Conservation (phyloP, 2,797 vertebrate species). For the Limnodromus scolopaceus region DNA sequence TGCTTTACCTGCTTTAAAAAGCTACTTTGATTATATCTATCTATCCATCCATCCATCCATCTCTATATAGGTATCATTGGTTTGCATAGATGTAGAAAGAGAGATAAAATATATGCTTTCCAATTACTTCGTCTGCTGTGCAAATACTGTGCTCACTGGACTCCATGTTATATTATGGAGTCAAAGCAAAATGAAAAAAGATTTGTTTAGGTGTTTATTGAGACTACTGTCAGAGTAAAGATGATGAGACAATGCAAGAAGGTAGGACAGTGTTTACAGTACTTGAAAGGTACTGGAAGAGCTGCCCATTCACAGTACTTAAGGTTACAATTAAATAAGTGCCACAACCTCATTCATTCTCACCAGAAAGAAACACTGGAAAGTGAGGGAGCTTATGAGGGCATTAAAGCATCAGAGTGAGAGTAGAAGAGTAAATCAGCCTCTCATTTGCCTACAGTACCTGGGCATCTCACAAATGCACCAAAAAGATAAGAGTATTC, state of each 20-base stretch:
- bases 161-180: neutral
- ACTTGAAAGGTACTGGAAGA: neutral
- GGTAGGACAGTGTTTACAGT: neutral
- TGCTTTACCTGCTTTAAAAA: neutral
- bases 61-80: neutral
- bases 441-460: neutral
- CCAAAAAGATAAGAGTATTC: neutral
- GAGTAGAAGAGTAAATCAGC: neutral
- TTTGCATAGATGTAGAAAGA: neutral
- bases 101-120: neutral
- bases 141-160: neutral
- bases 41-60: neutral
- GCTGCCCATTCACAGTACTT: neutral
- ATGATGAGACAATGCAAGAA: neutral
- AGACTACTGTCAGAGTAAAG: neutral
- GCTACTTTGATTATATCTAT: neutral
- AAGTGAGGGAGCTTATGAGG: neutral
- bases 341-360: neutral
- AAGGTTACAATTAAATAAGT: neutral
- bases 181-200: neutral
- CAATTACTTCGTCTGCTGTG: neutral
- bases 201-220: neutral
- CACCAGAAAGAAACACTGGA: neutral
- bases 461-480: neutral
- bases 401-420: neutral